phyloP scores from a whole-genome alignment of 2,888 invertebrate genomes.

The Drosophila subsilvestris region DNA sequence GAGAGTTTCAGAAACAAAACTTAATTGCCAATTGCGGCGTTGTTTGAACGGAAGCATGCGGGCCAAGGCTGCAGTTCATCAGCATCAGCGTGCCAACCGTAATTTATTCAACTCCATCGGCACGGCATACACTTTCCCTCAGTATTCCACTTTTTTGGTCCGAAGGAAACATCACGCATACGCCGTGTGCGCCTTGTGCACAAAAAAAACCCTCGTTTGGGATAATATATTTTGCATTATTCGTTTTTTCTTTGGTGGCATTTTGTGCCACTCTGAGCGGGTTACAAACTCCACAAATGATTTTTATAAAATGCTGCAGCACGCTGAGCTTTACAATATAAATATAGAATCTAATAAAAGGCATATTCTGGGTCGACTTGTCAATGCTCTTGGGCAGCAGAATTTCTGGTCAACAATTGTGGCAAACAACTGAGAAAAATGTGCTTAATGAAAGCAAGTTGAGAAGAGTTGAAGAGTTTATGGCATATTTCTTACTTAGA shows the following conservation, averaged over 20 bases:
- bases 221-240: conserved; percentile 33
- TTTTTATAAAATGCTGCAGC: conserved; percentile 48
- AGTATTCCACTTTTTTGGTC: conserved; percentile 11
- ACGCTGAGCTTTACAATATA: neutral
- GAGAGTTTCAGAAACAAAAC: conserved; percentile 19
- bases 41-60: conserved; percentile 11
- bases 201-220: conserved; percentile 25
- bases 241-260: neutral
- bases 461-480: neutral
- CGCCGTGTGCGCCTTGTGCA: conserved; percentile 35
- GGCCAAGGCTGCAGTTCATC: conserved; percentile 52
- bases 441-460: neutral
- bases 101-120: conserved; percentile 73
- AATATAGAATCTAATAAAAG: neutral
- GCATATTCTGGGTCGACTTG: neutral
- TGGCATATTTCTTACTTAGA: neutral
- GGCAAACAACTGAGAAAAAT: too few species aligned
- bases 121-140: conserved; percentile 13
- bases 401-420: neutral
- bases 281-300: conserved; percentile 48
- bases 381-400: conserved; percentile 5
- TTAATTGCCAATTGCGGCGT: conserved; percentile 31
- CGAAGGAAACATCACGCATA: conserved; percentile 56
- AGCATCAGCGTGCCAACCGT: conserved; percentile 57
- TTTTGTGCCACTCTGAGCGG: conserved; percentile 5